Percentiles rank a stretch among this genome's conserved stretches.
Evolutionary conservation across 2,113 vertebrate species (phyloP).

Genomic region (Okapia johnstoni): DNA sequence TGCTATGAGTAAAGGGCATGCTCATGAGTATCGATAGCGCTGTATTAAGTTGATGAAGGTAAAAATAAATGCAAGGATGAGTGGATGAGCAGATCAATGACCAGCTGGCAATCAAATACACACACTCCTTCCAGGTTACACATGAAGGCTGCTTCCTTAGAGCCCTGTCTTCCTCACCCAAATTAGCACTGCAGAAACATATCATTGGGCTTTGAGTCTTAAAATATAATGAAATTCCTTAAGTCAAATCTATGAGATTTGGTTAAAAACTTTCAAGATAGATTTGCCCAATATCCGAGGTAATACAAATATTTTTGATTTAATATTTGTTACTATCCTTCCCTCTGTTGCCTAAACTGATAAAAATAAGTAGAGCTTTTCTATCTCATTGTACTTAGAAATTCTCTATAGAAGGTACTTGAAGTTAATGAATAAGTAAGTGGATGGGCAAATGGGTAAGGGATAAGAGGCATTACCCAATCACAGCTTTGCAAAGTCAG

Average conservation of each 20-base stretch:
- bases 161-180: not conserved
- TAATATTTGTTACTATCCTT: not conserved
- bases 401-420: not conserved
- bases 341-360: conserved; percentile 22
- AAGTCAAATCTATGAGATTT: not conserved
- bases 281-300: not conserved
- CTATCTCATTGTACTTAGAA: not conserved
- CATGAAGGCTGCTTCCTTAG: not conserved
- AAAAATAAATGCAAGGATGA: not conserved
- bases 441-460: not conserved
- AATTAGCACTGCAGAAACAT: not conserved
- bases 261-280: not conserved
- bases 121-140: not conserved
- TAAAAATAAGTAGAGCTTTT: not conserved
- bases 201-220: not conserved
- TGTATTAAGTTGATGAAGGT: not conserved
- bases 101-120: not conserved
- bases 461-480: not conserved
- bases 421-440: not conserved
- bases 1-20: not conserved
- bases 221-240: not conserved
- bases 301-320: not conserved
- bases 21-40: not conserved
- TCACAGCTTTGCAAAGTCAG: not conserved
- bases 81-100: not conserved